Evolutionary conservation across 2,888 invertebrate species (phyloP).

Genomic region (Prionchulus punctatus): DNA sequence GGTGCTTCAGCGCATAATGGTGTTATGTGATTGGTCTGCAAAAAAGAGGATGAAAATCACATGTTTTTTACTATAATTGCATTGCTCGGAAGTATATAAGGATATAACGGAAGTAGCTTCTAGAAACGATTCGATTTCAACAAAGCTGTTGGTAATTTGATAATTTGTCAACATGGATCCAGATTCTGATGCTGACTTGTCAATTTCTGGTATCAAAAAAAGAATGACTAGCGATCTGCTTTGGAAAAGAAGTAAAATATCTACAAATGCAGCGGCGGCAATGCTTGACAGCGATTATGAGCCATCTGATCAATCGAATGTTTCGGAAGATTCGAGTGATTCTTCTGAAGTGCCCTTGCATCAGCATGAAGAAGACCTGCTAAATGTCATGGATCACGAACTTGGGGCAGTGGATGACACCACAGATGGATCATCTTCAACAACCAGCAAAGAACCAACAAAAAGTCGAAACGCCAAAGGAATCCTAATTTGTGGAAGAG

Average conservation of each 20-base stretch:
- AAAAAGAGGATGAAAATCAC: neutral
- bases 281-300: neutral
- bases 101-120: too few relatives aligned
- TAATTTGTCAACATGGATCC: neutral
- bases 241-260: too few relatives aligned
- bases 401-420: neutral
- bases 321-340: neutral
- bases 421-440: neutral
- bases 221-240: neutral
- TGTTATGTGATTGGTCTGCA: neutral
- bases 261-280: neutral
- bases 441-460: neutral
- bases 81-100: too few relatives aligned
- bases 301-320: neutral
- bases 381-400: neutral
- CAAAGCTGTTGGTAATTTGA: neutral
- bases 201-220: neutral
- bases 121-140: neutral
- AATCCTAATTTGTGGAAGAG: neutral
- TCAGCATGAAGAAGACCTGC: too few relatives aligned
- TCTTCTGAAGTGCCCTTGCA: neutral
- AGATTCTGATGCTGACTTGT: neutral
- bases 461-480: neutral
- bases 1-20: neutral
- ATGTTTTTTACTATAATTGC: neutral